Conservation (phyloP, 2,113 vertebrate genomes). For the Microtus ochrogaster region DNA sequence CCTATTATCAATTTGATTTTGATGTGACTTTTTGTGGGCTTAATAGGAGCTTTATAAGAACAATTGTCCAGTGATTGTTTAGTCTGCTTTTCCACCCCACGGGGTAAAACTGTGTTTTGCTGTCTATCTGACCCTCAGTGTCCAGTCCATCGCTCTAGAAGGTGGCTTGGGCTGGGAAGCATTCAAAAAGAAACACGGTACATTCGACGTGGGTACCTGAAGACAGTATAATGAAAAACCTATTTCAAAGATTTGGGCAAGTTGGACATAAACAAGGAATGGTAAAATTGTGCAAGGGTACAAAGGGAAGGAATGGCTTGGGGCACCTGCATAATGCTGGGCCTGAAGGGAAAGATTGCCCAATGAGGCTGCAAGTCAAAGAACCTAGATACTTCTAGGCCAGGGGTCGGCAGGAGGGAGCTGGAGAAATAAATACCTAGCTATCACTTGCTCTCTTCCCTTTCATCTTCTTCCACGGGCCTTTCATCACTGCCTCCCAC, state of each 20-base stretch:
- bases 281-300: not conserved
- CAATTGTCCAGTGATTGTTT: constrained; percentile 10
- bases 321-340: not conserved
- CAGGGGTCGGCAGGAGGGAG: constrained; percentile 42
- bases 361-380: not conserved
- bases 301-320: not conserved
- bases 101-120: not conserved
- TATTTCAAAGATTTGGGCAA: not conserved
- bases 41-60: constrained; percentile 9
- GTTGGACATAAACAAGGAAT: not conserved
- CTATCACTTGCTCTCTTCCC: not conserved
- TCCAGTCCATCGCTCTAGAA: not conserved
- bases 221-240: constrained; percentile 16
- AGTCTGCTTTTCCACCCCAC: constrained; percentile 34
- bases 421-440: constrained; percentile 13
- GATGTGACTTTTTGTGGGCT: not conserved
- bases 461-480: constrained; percentile 16
- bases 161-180: not conserved
- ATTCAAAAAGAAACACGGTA: constrained; percentile 3
- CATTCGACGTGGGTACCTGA: not conserved
- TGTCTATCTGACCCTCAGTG: not conserved
- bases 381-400: not conserved
- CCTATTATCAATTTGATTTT: constrained; percentile 4
- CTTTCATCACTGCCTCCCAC: constrained; percentile 52
- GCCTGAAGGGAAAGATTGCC: not conserved